These are phyloP conservation scores for Gila robusta DNA, from an alignment of 2,797 vertebrate species.

Conservation along the genomic window DNA sequence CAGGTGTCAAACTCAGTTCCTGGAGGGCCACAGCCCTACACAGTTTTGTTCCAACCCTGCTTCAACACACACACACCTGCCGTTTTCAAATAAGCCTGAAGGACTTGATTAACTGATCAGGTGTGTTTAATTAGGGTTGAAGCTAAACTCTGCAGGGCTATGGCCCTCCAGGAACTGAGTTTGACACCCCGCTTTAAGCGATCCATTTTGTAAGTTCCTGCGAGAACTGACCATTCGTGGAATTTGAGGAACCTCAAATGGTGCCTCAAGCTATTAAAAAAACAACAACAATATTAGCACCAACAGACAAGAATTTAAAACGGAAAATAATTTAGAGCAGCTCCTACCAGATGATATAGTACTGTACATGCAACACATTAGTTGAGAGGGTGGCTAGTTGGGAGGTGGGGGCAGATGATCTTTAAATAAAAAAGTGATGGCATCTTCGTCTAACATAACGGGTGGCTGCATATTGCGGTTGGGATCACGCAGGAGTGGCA, in stretches of 20 bases:
- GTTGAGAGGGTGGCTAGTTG: background rate
- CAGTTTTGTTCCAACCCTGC: no score
- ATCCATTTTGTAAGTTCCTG: background rate
- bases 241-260: background rate
- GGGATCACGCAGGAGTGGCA: constrained; percentile 40
- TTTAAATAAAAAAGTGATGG: background rate
- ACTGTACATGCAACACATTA: background rate
- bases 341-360: background rate
- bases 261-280: background rate
- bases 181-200: no score
- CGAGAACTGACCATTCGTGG: background rate
- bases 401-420: no score
- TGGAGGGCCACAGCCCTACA: no score
- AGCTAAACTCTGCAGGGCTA: no score
- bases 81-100: no score
- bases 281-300: no score
- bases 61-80: no score
- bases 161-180: no score
- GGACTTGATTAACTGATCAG: no score
- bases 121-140: no score
- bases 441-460: background rate
- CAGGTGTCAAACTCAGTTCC: no score
- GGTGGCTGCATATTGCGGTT: constrained; percentile 19
- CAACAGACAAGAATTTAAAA: background rate
- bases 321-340: background rate